Base-by-base conservation (phyloP, 2,113 vertebrate species). In the Bujurquina vittata region DNA sequence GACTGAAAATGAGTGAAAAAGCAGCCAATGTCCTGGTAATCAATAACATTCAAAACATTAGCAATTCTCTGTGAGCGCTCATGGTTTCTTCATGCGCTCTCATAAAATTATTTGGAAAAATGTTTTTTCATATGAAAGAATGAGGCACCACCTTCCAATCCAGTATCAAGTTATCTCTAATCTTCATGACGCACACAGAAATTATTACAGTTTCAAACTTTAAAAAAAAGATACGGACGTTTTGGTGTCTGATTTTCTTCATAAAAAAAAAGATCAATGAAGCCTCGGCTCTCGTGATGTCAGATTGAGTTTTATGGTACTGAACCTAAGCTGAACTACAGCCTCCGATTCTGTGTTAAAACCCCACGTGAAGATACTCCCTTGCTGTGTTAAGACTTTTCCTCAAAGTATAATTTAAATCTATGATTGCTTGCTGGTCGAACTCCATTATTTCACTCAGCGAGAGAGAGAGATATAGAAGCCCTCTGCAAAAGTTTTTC, bases 401-500 rank as follows among this genome's bases (percentile, higher is more conserved):
- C 75, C 58, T 81, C 54, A n/a, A 61, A 81, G 54, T 79, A 52
- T 77, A 61, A 84, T 88, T 84, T 84, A 65, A 92, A 87, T 86
- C 81, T 74, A 54, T 73, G 78, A 86, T 77, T 82, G 46, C 79
- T 77, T 69, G 59, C 83, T 83, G 81, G 79, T 90, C 80, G 6
- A 88, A 89, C 86, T 81, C 79, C 62, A 84, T 93, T 85, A 89
- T 89, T 90, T 62, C 73, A 63, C 77, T 77, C 75, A 75, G 63
- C 87, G 83, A 79, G 62, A 73, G 62, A 87, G 83, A 77, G 62
- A 88, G 37, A 84, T 40, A 83, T 56, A 84, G 83, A 86, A 89
- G 84, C 89, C 58, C 52, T 77, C 79, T 80, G 58, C 75, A 84
- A 81, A 90, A 88, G 76, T 91, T 92, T 90, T 92, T 88, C 87